Conservation (phyloP, 2,113 vertebrate species). For the Callospermophilus lateralis region DNA sequence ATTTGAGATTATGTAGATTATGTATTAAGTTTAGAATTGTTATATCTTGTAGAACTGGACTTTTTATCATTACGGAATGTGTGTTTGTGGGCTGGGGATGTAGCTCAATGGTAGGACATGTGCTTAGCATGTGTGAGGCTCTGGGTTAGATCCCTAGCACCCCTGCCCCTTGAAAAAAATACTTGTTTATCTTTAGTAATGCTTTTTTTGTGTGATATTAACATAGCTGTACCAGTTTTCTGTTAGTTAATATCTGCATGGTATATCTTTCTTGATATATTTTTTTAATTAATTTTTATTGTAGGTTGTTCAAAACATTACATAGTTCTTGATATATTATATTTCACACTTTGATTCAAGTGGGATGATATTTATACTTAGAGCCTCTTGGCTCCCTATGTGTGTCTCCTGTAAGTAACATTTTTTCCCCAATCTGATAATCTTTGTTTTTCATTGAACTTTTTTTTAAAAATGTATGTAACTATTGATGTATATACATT, state of each 20-base stretch:
- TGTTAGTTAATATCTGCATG: not conserved
- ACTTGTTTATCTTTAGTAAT: not conserved
- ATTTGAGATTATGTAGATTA: not conserved
- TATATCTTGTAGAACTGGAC: not conserved
- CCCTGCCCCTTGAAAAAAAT: not conserved
- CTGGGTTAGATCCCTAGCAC: not conserved
- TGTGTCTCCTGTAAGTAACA: constrained; percentile 16
- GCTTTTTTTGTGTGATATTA: not conserved
- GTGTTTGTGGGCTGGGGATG: not conserved
- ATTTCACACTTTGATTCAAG: too few species aligned
- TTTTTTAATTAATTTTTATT: too few species aligned
- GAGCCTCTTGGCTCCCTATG: constrained; percentile 5
- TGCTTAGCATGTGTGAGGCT: not conserved
- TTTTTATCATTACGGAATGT: not conserved
- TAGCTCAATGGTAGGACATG: not conserved
- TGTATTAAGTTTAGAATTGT: not conserved
- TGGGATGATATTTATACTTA: constrained; percentile 15
- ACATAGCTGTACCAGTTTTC: not conserved
- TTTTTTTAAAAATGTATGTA: not conserved
- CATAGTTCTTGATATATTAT: too few species aligned
- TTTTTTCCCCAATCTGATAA: not conserved
- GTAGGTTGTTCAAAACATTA: too few species aligned
- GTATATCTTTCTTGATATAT: not conserved
- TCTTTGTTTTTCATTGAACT: not conserved
- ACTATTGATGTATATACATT: not conserved